These are phyloP conservation scores for Pachymerium ferrugineum DNA, from an alignment of 2,888 invertebrate genomes.

Conservation along the genomic window DNA sequence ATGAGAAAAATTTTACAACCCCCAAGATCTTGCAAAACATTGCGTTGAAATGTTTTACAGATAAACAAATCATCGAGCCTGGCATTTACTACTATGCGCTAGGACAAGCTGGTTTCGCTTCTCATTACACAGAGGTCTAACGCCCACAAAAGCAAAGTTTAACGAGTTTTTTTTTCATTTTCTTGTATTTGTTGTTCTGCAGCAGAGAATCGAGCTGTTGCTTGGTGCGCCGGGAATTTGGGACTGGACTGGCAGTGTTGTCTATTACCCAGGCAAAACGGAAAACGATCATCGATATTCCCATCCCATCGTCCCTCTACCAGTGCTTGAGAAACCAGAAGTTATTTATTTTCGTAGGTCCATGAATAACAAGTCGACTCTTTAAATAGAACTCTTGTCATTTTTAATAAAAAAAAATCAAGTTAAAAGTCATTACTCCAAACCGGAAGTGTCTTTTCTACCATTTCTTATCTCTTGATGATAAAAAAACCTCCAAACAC, in stretches of 20 bases:
- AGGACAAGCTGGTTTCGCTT: not conserved
- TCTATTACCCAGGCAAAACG: constrained; percentile 1
- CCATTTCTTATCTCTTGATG: too few species aligned
- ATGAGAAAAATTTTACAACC: too few species aligned
- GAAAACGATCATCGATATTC: not conserved
- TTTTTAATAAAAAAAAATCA: too few species aligned
- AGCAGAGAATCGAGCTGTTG: not conserved
- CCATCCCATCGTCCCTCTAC: not conserved
- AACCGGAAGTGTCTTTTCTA: too few species aligned
- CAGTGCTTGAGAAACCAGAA: not conserved
- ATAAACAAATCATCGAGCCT: not conserved
- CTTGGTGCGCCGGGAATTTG: not conserved
- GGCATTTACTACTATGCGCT: not conserved
- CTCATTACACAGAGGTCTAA: not conserved
- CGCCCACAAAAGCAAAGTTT: not conserved
- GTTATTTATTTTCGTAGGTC: constrained; percentile 16
- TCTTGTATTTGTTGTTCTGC: too few species aligned
- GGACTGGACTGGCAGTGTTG: constrained; percentile 20
- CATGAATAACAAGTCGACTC: too few species aligned
- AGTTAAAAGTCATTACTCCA: too few species aligned
- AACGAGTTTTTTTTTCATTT: too few species aligned
- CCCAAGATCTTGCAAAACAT: too few species aligned
- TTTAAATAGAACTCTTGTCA: too few species aligned
- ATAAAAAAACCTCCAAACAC: too few species aligned
- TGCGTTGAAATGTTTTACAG: not conserved